Percentiles rank a stretch among this genome's conserved stretches.
These are phyloP conservation scores for Gymnopithys bicolor DNA, from an alignment of 2,797 vertebrate species.

Conservation along the genomic window DNA sequence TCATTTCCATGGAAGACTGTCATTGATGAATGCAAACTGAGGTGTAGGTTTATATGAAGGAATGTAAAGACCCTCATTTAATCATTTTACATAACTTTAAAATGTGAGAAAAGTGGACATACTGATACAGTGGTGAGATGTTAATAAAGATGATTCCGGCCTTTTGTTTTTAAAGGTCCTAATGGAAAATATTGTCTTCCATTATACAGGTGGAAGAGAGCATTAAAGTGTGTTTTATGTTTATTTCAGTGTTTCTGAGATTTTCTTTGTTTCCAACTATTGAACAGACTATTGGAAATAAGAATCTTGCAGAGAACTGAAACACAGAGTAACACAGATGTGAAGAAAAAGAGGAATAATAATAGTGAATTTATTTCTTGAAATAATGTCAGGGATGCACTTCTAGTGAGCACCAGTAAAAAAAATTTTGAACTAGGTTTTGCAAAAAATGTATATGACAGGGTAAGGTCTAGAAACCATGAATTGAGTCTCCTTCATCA, in stretches of 20 bases:
- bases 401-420: background rate
- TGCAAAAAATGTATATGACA: background rate
- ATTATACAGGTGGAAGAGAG: background rate
- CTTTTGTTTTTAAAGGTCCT: background rate
- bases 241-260: background rate
- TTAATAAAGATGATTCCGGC: background rate
- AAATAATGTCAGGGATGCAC: background rate
- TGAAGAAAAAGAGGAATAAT: background rate
- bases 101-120: background rate
- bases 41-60: background rate
- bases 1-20: background rate
- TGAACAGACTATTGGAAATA: background rate
- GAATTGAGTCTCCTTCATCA: background rate
- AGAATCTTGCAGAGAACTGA: background rate
- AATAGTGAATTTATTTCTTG: background rate
- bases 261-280: background rate
- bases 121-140: background rate
- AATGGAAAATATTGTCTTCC: background rate
- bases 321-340: background rate
- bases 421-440: background rate
- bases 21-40: background rate
- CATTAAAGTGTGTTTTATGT: background rate
- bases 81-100: background rate
- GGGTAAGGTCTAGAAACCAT: background rate
- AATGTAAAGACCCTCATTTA: background rate